These are phyloP conservation scores for Hesperophylax magnus DNA, from an alignment of 1,140 invertebrate species.

Conservation along the genomic window DNA sequence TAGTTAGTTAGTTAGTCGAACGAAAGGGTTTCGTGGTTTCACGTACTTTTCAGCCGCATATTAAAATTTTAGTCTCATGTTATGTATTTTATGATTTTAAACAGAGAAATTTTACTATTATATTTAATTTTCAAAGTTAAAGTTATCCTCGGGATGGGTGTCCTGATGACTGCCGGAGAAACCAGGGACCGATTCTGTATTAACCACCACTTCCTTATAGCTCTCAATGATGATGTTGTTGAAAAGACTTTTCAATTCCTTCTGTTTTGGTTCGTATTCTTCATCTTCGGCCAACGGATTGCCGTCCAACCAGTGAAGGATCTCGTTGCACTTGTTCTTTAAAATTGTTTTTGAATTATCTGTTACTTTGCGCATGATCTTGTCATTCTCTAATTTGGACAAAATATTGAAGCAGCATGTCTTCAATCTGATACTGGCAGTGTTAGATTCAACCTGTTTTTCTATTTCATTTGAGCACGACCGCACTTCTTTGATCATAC, in stretches of 20 bases:
- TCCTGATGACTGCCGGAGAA: constrained; percentile 68
- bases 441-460: constrained; percentile 89
- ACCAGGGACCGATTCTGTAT: constrained; percentile 74
- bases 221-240: constrained; percentile 90
- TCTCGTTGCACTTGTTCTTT: constrained; percentile 92
- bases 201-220: constrained; percentile 82
- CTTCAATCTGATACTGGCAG: constrained; percentile 92
- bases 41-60: too few species aligned
- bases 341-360: constrained; percentile 90
- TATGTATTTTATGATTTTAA: too few species aligned
- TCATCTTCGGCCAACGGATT: constrained; percentile 95
- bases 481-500: constrained; percentile 68
- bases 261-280: constrained; percentile 94
- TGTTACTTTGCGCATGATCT: constrained; percentile 91
- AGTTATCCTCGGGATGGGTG: too few species aligned
- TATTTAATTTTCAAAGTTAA: too few species aligned
- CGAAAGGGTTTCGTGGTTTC: too few species aligned
- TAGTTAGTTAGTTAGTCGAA: too few species aligned
- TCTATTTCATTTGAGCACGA: constrained; percentile 94
- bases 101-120: too few species aligned
- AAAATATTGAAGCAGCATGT: constrained; percentile 99
- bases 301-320: constrained; percentile 94
- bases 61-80: too few species aligned
- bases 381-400: constrained; percentile 91
- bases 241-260: constrained; percentile 87